Base-by-base conservation (phyloP, 92 coral and sea anemone genomes). In the Phymanthus crucifer region DNA sequence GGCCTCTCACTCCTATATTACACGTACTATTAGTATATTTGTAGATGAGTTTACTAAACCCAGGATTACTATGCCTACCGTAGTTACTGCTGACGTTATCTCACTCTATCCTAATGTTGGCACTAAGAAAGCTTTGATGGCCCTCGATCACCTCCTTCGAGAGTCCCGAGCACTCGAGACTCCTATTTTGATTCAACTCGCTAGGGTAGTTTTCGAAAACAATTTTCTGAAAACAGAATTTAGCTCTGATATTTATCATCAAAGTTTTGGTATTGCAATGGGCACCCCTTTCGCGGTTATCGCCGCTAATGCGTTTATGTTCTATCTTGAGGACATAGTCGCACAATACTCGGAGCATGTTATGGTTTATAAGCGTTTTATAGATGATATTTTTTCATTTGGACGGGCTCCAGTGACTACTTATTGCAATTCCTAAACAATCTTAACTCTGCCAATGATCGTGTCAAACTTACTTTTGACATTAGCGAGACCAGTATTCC, bases 171-270 rank as follows among this genome's bases (percentile, higher is more conserved):
- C 82, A 35, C 82, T 78, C 19, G 81, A 86, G 64, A 86, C 86
- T 19, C 74, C 83, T 9, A 80, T 79, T 58, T 74, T 75, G 73
- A 77, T 86, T 74, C 86, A 86, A 86, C 71, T 80, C 29, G 37
- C 90, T 27, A 38, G 90, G 16, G 29, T 86, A 75, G 29, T 86
- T 35, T 86, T 85, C 64, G 89, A 85, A 73, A 85, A 85, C 61
- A 79, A 78, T 72, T 58, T 85, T 56, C 75, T 85, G 32, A 78
- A 32, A 38, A 38, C 84, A 14, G 80, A 84, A 72, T 84, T 84
- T 76, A 78, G 84, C 65, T 12, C 6, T 12, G 76, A 78, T 52
- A 70, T 84, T 14, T 72, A 19, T 40, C 88, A 84, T 10, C 88
- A 72, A 40, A 66, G 26, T 0, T n/a, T 84, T 76, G 76, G 85